A percentile compares a stretch with the other conserved stretches of the same genome.
phyloP scores from a whole-genome alignment of 1,140 invertebrate genomes.

The Sycobia sp. region DNA sequence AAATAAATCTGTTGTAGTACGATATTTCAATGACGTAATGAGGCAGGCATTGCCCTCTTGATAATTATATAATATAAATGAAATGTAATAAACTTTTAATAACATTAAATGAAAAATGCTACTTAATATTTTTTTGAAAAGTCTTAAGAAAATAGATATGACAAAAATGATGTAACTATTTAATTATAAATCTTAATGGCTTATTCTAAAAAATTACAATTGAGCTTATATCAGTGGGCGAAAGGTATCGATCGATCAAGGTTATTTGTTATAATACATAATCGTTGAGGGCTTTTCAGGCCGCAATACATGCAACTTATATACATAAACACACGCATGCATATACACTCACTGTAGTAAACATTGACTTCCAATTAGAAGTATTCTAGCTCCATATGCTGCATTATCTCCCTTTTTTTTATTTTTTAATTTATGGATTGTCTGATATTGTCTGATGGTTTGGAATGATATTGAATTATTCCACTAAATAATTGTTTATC shows the following conservation, averaged over 20 bases:
- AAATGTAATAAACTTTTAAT: not conserved
- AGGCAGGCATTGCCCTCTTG: no score
- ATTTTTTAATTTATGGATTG: constrained; percentile 10
- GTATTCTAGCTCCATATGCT: constrained; percentile 1
- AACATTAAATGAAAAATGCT: not conserved
- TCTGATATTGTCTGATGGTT: no score
- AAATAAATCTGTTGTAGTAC: not conserved
- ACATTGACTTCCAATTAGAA: constrained; percentile 25
- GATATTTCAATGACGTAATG: not conserved
- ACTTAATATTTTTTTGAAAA: constrained; percentile 23
- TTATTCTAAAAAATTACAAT: constrained; percentile 10
- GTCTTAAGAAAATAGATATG: not conserved
- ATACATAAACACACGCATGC: not conserved
- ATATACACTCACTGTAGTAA: not conserved
- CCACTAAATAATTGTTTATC: constrained; percentile 11
- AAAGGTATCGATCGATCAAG: constrained; percentile 29
- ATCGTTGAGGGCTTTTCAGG: not conserved
- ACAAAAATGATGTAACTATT: constrained; percentile 11
- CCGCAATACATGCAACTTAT: not conserved
- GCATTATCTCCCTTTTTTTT: constrained; percentile 17
- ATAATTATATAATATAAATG: constrained; percentile 2
- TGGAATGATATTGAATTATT: constrained; percentile 2
- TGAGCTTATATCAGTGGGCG: not conserved
- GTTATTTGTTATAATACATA: constrained; percentile 17
- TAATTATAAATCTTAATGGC: constrained; percentile 12